Conservation (phyloP, 2,888 invertebrate genomes). For the Rhimphoctona megacephalus region DNA sequence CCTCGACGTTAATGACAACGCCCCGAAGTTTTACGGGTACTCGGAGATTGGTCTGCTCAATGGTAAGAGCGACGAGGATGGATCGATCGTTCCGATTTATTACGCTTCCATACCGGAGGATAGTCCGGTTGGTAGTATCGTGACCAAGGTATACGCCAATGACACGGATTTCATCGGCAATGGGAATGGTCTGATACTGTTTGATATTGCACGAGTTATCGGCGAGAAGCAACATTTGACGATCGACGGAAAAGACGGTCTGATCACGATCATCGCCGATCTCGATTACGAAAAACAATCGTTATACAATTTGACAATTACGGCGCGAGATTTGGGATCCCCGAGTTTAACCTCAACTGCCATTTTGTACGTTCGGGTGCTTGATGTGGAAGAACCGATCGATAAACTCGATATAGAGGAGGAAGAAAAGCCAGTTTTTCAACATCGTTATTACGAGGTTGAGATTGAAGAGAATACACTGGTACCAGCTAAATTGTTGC, state of each 20-base stretch:
- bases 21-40: conserved; percentile 92
- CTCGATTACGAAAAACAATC: conserved; percentile 90
- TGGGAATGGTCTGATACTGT: conserved; percentile 94
- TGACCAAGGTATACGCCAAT: conserved; percentile 92
- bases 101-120: conserved; percentile 91
- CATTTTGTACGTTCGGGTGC: conserved; percentile 89
- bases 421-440: conserved; percentile 85
- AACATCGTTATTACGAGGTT: conserved; percentile 92
- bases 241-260: conserved; percentile 94
- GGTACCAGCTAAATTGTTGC: conserved; percentile 91
- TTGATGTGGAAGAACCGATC: conserved; percentile 88
- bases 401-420: conserved; percentile 86
- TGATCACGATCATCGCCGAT: conserved; percentile 90
- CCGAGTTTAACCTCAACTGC: conserved; percentile 94
- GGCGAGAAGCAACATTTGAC: conserved; percentile 87
- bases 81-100: conserved; percentile 88
- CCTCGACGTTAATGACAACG: conserved; percentile 93
- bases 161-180: conserved; percentile 94
- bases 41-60: conserved; percentile 88
- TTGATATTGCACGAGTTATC: conserved; percentile 89
- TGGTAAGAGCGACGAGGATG: conserved; percentile 80
- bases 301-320: conserved; percentile 91
- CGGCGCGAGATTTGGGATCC: conserved; percentile 94
- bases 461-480: conserved; percentile 93
- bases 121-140: conserved; percentile 90